Conservation (phyloP, 2,113 vertebrate species). For the Herpetotheres cachinnans region DNA sequence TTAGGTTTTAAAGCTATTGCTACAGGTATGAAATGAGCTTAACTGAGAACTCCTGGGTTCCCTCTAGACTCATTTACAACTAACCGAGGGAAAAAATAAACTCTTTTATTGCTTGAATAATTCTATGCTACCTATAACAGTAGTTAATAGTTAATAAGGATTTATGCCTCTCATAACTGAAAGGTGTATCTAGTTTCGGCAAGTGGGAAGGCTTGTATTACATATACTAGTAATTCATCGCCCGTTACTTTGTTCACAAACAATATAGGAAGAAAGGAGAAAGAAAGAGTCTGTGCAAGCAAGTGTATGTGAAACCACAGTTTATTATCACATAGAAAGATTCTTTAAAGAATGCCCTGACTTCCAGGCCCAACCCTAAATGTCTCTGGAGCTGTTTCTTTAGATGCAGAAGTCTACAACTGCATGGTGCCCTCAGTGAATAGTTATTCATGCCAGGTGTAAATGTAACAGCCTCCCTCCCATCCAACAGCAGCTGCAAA, state of each 20-base stretch:
- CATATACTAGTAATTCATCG: not conserved
- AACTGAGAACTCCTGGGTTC: constrained; percentile 54
- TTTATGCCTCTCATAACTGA: constrained; percentile 38
- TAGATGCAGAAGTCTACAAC: not conserved
- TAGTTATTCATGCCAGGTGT: not conserved
- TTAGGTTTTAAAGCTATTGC: constrained; percentile 46
- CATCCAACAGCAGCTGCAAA: not conserved
- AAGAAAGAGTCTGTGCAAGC: not conserved
- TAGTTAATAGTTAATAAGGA: constrained; percentile 60
- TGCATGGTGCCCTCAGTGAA: not conserved
- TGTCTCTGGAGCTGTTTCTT: not conserved
- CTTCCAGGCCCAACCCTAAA: not conserved
- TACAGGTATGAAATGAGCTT: constrained; percentile 39
- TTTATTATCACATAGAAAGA: not conserved
- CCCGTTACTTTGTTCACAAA: not conserved
- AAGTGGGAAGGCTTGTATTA: not conserved
- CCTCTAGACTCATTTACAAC: constrained; percentile 63
- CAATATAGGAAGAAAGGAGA: not conserved
- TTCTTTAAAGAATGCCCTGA: not conserved
- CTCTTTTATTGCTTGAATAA: constrained; percentile 49
- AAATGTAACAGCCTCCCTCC: not conserved
- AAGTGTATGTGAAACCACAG: not conserved
- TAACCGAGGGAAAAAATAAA: constrained; percentile 46
- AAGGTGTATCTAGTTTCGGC: not conserved
- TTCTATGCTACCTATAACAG: constrained; percentile 19